Conservation (phyloP, 2,113 vertebrate species). For the Hucho hucho region DNA sequence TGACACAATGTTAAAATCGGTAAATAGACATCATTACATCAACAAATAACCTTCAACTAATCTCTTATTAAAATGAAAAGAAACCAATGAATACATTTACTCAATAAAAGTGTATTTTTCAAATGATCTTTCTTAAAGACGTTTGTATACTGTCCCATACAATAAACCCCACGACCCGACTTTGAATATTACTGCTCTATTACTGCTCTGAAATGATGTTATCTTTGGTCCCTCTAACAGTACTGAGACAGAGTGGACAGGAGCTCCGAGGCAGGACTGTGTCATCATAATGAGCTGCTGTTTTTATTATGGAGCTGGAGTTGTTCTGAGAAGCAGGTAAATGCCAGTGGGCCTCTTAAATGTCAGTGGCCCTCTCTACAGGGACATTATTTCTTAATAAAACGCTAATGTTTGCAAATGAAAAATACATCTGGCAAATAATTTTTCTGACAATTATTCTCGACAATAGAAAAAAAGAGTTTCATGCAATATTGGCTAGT, state of each 20-base stretch:
- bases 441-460: conserved; percentile 29
- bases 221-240: no score
- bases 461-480: conserved; percentile 17
- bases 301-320: conserved; percentile 21
- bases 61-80: no score
- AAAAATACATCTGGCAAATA: conserved; percentile 26
- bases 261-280: background rate
- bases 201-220: no score
- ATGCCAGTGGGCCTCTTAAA: background rate
- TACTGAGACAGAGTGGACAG: background rate
- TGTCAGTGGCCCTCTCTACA: conserved; percentile 54
- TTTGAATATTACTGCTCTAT: no score
- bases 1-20: no score
- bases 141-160: no score
- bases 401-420: background rate
- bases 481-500: conserved; percentile 37
- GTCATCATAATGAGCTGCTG: conserved; percentile 20
- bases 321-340: background rate
- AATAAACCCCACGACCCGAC: no score
- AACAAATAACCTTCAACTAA: no score
- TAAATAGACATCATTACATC: no score
- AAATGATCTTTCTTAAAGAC: no score
- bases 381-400: conserved; percentile 36
- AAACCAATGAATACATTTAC: no score
- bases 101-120: no score